Base-by-base conservation (phyloP, 2,797 vertebrate species). In the Odontamblyopus lacepedii region DNA sequence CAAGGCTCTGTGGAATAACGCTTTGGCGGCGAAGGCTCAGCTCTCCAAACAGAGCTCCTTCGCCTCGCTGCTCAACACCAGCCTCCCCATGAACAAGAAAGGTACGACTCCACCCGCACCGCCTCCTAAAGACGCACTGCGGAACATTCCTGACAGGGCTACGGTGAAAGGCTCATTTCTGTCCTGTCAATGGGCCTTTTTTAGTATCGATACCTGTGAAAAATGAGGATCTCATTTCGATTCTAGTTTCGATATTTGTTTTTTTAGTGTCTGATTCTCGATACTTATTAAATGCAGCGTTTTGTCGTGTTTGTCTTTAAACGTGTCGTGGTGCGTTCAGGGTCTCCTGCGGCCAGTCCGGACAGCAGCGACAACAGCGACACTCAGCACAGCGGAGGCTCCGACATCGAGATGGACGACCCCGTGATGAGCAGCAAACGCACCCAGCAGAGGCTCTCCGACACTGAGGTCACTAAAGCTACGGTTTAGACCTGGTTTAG, bases 321-420 rank as follows among this genome's bases (percentile, higher is more conserved):
- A 29, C 12, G 1, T 3, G 18, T 48, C 9, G 2, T 3, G 69
- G 23, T 71, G 75, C 7, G 62, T 29, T 70, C 91, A 99, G 98
- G 98, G 85, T 98, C 98, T 2, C 96, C 97, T 8, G 97, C 96
- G 2, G 97, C 95, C 72, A 99, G 97, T 74, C 97, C 98, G 4
- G 97, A 99, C 89, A 99, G 98, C 78, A 99, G 98, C 35, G 97
- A 99, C 90, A 99, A 99, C 91, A 99, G 97, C 56, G 98, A 99
- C 92, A 98, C 97, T 0, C 97, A 99, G 83, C 97, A 98, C 87
- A 99, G 98, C 69, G 97, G 96, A 67, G 97, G 95, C 80, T 99
- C 97, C 68, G 98, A 99, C 89, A 97, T 99, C 89, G 98, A 99
- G 92, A 98, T 98, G 96, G 98, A 99, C 51, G 97, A 98, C 9